A percentile compares a stretch with the other conserved stretches of the same genome.
These are phyloP conservation scores for Callipepla squamata DNA, from an alignment of 2,113 vertebrate species.

Conservation along the genomic window DNA sequence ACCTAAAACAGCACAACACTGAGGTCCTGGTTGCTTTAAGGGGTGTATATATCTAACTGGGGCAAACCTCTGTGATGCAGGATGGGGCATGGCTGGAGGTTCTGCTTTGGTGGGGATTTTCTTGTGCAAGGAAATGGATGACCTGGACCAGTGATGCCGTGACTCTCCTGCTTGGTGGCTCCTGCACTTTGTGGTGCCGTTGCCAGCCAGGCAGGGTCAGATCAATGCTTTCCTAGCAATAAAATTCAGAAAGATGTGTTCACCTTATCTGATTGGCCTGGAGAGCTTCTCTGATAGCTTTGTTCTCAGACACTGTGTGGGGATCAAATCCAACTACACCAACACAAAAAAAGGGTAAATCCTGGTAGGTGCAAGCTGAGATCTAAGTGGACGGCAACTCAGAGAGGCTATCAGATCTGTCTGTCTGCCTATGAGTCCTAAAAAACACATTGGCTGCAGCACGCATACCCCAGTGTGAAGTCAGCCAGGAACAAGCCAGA, in stretches of 20 bases:
- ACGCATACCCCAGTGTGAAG: conserved; percentile 56
- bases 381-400: background rate
- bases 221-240: background rate
- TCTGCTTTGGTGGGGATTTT: background rate
- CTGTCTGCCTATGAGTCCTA: conserved; percentile 19
- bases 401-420: background rate
- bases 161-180: background rate
- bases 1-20: fast-evolving
- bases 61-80: background rate
- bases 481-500: conserved; percentile 68
- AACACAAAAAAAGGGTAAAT: fast-evolving
- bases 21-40: background rate
- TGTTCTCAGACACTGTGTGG: background rate
- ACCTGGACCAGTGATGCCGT: background rate
- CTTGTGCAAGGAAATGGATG: background rate
- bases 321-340: background rate
- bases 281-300: background rate
- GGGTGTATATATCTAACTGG: background rate
- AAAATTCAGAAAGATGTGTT: background rate
- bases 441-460: conserved; percentile 38
- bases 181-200: fast-evolving
- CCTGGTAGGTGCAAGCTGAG: background rate
- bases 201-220: background rate
- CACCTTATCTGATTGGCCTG: background rate
- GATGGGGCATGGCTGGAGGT: background rate